Evolutionary conservation across 2,113 vertebrate genomes (phyloP).

Genomic region (Sturnira hondurensis): DNA sequence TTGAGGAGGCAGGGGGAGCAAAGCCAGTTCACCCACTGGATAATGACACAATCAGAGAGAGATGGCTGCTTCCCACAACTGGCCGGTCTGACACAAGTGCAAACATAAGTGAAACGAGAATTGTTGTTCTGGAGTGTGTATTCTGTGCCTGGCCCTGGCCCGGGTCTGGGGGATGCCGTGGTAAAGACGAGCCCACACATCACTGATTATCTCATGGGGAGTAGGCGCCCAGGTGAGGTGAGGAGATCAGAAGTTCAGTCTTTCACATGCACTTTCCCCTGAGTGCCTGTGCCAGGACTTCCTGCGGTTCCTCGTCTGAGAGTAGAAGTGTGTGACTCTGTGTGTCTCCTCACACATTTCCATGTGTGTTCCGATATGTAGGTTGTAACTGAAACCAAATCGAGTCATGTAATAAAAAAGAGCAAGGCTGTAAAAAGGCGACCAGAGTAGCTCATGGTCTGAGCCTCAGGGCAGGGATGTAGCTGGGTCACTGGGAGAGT

Average conservation of each 20-base stretch:
- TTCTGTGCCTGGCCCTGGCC: neutral
- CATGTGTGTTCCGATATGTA: neutral
- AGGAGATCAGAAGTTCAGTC: neutral
- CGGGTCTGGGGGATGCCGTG: neutral
- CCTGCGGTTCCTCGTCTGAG: neutral
- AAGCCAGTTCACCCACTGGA: neutral
- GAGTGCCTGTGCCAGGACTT: neutral
- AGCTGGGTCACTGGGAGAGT: neutral
- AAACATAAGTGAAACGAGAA: neutral
- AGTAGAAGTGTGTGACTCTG: neutral
- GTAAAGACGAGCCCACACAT: neutral
- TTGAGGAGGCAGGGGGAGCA: neutral
- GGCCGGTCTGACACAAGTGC: neutral
- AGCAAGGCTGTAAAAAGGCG: neutral
- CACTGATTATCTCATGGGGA: neutral
- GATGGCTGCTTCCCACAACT: neutral
- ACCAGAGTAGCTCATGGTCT: neutral
- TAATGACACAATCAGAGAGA: neutral
- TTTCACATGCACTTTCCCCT: neutral
- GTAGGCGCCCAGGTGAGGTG: too few species aligned
- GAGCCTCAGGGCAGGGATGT: neutral
- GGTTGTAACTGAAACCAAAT: neutral
- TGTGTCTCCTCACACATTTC: neutral
- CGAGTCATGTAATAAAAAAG: neutral
- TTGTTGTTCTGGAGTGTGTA: neutral